These are phyloP conservation scores for Grapholita molesta DNA, from an alignment of 1,140 invertebrate genomes.

Conservation along the genomic window DNA sequence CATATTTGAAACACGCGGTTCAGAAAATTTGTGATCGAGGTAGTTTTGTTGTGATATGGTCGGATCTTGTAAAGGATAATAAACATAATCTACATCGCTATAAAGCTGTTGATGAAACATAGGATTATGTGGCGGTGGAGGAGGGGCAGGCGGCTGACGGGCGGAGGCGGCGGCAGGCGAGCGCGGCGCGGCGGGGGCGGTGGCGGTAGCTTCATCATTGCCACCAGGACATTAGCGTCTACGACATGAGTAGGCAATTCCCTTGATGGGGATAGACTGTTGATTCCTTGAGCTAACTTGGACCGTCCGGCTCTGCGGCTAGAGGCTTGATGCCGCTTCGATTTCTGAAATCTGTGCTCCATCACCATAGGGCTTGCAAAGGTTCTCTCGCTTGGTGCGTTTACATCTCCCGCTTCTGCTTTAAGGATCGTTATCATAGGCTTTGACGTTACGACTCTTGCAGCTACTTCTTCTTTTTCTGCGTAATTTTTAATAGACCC, in stretches of 20 bases:
- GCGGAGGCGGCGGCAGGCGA: constrained; percentile 76
- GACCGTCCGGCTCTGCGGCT: constrained; percentile 66
- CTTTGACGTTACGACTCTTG: constrained; percentile 82
- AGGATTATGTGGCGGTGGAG: constrained; percentile 85
- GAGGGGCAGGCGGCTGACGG: constrained; percentile 79
- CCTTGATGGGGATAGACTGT: constrained; percentile 55
- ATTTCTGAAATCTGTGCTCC: constrained; percentile 71
- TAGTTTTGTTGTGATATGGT: constrained; percentile 93
- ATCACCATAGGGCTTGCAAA: constrained; percentile 71
- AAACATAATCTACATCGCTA: constrained; percentile 93
- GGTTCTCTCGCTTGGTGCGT: constrained; percentile 60
- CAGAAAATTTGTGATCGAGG: constrained; percentile 89
- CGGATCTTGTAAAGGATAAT: constrained; percentile 93
- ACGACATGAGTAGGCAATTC: constrained; percentile 44
- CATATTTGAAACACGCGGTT: constrained; percentile 67
- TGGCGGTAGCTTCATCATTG: constrained; percentile 79
- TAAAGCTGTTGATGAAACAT: constrained; percentile 92
- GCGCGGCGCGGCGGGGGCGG: constrained; percentile 78
- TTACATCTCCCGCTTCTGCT: constrained; percentile 80
- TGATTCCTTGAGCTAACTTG: constrained; percentile 63
- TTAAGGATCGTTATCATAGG: constrained; percentile 84
- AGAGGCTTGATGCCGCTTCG: constrained; percentile 67
- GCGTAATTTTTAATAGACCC: constrained; percentile 40
- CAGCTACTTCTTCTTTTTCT: constrained; percentile 81
- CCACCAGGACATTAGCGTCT: constrained; percentile 79